Conservation (phyloP, 2,113 vertebrate species). For the Cephalopholis sonnerati region DNA sequence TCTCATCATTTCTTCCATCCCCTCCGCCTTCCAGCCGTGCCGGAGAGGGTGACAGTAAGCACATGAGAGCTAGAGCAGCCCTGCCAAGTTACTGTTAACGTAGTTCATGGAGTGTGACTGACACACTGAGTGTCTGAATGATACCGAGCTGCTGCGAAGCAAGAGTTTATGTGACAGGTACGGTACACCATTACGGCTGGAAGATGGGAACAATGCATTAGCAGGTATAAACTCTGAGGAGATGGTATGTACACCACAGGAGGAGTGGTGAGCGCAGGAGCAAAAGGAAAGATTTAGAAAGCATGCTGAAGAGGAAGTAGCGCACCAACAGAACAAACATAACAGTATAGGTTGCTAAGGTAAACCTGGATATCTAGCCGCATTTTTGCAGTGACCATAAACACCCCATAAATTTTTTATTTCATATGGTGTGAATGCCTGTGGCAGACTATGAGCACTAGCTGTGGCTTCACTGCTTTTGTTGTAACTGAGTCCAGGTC, state of each 20-base stretch:
- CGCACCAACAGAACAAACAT: slow-evolving; percentile 49
- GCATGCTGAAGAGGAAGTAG: slow-evolving; percentile 22
- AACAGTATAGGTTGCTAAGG: slow-evolving; percentile 18
- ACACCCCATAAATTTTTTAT: slow-evolving; percentile 31
- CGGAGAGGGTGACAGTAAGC: slow-evolving; percentile 47
- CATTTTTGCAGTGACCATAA: slow-evolving; percentile 46
- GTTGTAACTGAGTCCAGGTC: slow-evolving; percentile 48
- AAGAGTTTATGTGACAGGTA: slow-evolving; percentile 46
- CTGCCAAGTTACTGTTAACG: slow-evolving; percentile 54
- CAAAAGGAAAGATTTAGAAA: not conserved
- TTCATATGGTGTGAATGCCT: slow-evolving; percentile 30
- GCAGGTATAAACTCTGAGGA: slow-evolving; percentile 31
- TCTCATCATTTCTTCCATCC: slow-evolving; percentile 48
- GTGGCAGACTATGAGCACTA: slow-evolving; percentile 25
- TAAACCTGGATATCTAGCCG: slow-evolving; percentile 14
- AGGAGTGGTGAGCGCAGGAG: slow-evolving; percentile 3
- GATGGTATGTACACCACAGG: slow-evolving; percentile 11
- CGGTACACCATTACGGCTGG: slow-evolving; percentile 7
- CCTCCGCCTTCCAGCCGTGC: slow-evolving; percentile 8
- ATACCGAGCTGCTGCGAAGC: slow-evolving; percentile 32
- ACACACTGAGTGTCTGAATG: slow-evolving; percentile 55
- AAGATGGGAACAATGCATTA: slow-evolving; percentile 37
- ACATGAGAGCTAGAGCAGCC: slow-evolving; percentile 19
- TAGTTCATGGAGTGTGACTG: slow-evolving; percentile 51
- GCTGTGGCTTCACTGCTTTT: slow-evolving; percentile 46